phyloP scores from a whole-genome alignment of 2,113 vertebrate genomes.

The Rutilus rutilus region DNA sequence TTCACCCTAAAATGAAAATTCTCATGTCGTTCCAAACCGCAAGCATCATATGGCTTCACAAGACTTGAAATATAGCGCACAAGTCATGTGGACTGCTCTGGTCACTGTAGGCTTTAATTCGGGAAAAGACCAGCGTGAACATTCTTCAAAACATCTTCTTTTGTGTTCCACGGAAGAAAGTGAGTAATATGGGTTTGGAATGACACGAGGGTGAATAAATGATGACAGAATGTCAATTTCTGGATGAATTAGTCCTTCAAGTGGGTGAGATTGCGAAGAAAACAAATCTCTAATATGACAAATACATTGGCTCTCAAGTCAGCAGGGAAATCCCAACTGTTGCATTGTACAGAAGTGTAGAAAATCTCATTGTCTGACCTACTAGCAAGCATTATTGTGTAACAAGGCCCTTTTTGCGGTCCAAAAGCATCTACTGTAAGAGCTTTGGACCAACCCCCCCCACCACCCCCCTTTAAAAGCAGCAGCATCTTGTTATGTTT shows the following conservation, averaged over 20 bases:
- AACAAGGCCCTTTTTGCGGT: background rate
- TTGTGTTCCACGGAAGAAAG: background rate
- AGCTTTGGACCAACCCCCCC: conserved; percentile 47
- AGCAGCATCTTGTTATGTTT: conserved; percentile 54
- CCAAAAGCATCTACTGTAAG: background rate
- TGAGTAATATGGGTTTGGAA: background rate
- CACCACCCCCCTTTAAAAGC: conserved; percentile 47
- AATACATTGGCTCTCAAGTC: conserved; percentile 26
- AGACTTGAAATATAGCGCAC: background rate
- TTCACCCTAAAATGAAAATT: background rate
- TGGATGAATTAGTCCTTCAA: conserved; percentile 10
- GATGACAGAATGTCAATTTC: background rate
- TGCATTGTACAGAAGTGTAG: conserved; percentile 43
- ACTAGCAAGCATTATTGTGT: conserved; percentile 26
- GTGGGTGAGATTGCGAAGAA: conserved; percentile 70
- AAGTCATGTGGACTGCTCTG: conserved; percentile 1
- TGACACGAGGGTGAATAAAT: background rate
- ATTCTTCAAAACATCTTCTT: background rate
- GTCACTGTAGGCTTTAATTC: background rate
- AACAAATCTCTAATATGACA: conserved; percentile 47
- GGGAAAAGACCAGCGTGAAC: background rate
- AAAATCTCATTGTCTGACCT: conserved; percentile 51
- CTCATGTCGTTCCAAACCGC: background rate
- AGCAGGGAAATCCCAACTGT: conserved; percentile 24
- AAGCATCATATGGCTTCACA: background rate